Evolutionary conservation across 2,797 vertebrate species (phyloP).

Genomic region (Meda fulgida): DNA sequence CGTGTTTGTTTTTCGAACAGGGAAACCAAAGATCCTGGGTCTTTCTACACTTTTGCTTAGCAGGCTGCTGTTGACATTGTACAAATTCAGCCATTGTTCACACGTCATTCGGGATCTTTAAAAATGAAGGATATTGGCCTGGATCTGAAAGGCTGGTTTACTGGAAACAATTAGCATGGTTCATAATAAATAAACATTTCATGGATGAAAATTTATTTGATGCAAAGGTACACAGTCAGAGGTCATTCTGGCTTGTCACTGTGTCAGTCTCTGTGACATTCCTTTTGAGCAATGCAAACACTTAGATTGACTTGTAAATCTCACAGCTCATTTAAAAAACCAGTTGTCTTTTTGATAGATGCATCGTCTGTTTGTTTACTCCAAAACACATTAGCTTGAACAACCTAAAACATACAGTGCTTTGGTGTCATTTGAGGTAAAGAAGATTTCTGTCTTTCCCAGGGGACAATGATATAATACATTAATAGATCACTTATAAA

Average conservation of each 20-base stretch:
- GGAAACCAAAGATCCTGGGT: background rate
- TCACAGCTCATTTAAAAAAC: background rate
- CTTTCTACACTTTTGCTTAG: background rate
- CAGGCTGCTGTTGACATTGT: background rate
- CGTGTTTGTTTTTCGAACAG: background rate
- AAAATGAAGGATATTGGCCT: background rate
- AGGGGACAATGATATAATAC: background rate
- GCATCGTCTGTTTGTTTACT: background rate
- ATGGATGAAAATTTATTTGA: constrained; percentile 18
- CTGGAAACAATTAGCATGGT: constrained; percentile 24
- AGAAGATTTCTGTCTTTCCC: background rate
- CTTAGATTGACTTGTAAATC: background rate
- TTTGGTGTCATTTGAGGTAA: background rate
- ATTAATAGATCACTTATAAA: background rate
- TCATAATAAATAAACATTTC: constrained; percentile 12
- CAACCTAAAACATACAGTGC: background rate
- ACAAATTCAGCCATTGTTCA: constrained; percentile 2
- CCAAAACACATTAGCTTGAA: background rate
- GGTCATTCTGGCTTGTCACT: background rate
- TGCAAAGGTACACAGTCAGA: background rate
- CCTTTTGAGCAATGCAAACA: background rate
- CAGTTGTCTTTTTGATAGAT: background rate
- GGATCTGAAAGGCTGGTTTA: background rate
- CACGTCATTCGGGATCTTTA: constrained; percentile 19
- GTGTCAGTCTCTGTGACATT: background rate